These are phyloP conservation scores for Valencia hispanica DNA, from an alignment of 2,797 vertebrate genomes.

Conservation along the genomic window DNA sequence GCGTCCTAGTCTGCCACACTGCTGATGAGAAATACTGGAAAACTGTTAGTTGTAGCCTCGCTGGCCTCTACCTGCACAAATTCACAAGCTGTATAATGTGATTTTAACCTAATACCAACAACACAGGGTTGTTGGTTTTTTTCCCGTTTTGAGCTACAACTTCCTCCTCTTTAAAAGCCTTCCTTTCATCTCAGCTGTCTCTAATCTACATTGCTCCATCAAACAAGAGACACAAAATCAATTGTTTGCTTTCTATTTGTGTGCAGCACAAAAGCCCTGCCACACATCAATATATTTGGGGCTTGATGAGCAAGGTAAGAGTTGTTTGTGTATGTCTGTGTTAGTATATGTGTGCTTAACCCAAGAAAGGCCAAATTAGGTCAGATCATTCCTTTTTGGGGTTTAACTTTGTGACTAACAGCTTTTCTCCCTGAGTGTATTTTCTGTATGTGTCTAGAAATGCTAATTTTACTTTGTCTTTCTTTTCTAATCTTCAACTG, in stretches of 20 bases:
- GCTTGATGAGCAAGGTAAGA: neutral
- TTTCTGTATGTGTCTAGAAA: neutral
- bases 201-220: constrained; percentile 61
- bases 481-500: neutral
- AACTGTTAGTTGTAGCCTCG: neutral
- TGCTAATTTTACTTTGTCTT: too few species aligned
- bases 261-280: constrained; percentile 11
- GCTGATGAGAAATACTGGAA: neutral
- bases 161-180: constrained; percentile 4
- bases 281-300: neutral
- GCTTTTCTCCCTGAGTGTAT: neutral
- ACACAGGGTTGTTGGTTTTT: neutral
- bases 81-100: neutral
- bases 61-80: neutral
- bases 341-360: neutral
- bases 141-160: neutral
- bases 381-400: neutral
- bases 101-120: neutral
- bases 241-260: constrained; percentile 63
- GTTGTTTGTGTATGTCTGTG: neutral
- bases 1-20: too few species aligned
- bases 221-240: constrained; percentile 69
- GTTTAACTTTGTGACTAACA: neutral
- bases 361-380: neutral
- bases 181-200: constrained; percentile 55